Base-by-base conservation (phyloP, 2,888 invertebrate genomes). In the Sepiola atlantica region DNA sequence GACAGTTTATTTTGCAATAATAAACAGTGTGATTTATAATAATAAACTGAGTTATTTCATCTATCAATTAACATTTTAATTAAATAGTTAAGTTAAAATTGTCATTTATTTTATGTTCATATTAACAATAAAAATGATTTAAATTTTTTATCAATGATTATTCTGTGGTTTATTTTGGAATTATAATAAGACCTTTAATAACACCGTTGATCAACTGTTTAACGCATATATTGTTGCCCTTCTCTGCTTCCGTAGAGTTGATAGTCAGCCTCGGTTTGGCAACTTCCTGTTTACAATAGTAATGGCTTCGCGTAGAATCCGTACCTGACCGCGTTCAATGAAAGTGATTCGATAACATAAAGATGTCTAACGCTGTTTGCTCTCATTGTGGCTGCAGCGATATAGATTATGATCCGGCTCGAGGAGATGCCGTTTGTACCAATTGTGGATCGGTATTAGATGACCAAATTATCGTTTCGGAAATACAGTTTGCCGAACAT, bases 371-470 rank as follows among this genome's bases (percentile, higher is more conserved):
- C 94, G 95, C 95, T 16, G 96, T 96, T 55, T 97, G 97, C 95
- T 96, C 96, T 45, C 97, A 98, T 95, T 98, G 98, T 96, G 98
- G 98, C 10, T 97, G 97, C 95, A 97, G 98, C 14, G 99, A 99
- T 95, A 99, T 99, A 95, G 99, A 99, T 97, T 98, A 98, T 95
- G 99, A 99, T 97, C 98, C 99, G 95, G 98, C 98, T 45, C 98
- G 99, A 96, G 99, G 99, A 77, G 99, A 99, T 98, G 98, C 98
- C 21, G 99, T 99, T 1, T 99, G 99, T 97, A 99, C 99, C 55
- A 98, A 98, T 97, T 99, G 99, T 97, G 99, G 99, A 55, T 98
- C 98, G 18, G 99, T 99, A 2, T 97, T 99, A 32, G 99, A 99
- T 97, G 99, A 99, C 97, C 99, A 98, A 96, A 98, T 99, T 94